Evolutionary conservation across 1,140 invertebrate genomes (phyloP).

Genomic region (Melitaea cinxia): DNA sequence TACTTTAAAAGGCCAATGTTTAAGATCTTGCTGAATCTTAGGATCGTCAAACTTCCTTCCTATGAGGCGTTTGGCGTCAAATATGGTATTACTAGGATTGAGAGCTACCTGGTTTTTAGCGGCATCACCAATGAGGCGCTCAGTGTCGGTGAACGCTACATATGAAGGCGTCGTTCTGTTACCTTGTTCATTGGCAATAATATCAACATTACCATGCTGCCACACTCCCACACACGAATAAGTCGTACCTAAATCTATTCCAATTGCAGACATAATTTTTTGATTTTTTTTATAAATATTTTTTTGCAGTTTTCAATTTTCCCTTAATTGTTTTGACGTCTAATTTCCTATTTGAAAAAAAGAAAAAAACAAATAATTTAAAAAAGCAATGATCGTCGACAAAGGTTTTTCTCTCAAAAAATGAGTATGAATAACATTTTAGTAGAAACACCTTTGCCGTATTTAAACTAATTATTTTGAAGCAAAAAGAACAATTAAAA

Average conservation of each 20-base stretch:
- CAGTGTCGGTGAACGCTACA: conserved; percentile 93
- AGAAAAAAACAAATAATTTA: too few species aligned
- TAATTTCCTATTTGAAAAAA: background rate
- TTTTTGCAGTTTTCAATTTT: background rate
- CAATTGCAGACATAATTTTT: conserved; percentile 83
- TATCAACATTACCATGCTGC: conserved; percentile 94
- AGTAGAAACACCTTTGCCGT: too few species aligned
- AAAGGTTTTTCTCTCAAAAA: too few species aligned
- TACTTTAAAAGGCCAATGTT: conserved; percentile 89
- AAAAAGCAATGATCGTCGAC: too few species aligned
- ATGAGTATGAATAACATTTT: too few species aligned
- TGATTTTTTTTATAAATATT: conserved; percentile 13
- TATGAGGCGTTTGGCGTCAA: conserved; percentile 83
- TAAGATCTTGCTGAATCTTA: conserved; percentile 88
- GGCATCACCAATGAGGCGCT: conserved; percentile 88
- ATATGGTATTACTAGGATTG: conserved; percentile 78
- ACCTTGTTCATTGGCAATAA: conserved; percentile 97
- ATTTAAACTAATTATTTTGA: too few species aligned
- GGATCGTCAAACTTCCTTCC: conserved; percentile 87
- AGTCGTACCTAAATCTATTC: conserved; percentile 91
- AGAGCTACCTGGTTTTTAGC: conserved; percentile 86
- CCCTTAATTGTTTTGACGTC: background rate
- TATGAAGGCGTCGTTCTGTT: conserved; percentile 96
- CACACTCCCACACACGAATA: conserved; percentile 92
- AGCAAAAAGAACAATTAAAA: too few species aligned